Percentiles rank a stretch among this genome's conserved stretches.
phyloP scores from a whole-genome alignment of 2,113 vertebrate species.

The Genyomyrus donnyi region DNA sequence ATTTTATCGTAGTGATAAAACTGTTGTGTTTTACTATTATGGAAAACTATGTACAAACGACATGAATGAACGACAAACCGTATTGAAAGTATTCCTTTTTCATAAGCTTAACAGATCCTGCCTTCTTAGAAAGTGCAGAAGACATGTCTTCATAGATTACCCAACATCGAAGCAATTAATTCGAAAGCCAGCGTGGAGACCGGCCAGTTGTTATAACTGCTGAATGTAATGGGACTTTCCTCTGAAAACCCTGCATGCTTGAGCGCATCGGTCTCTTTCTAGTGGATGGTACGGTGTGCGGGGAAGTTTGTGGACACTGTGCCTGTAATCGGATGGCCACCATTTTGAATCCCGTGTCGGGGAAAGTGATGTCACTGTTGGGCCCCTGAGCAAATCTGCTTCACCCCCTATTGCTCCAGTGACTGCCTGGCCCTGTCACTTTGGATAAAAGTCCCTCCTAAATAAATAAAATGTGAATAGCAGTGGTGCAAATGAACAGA shows the following conservation, averaged over 20 bases:
- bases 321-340: not conserved
- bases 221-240: conserved; percentile 26
- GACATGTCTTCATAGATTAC: conserved; percentile 32
- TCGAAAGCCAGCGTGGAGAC: conserved; percentile 13
- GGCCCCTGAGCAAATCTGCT: not conserved
- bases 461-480: not conserved
- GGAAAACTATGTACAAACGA: not conserved
- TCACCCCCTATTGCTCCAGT: not conserved
- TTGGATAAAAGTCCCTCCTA: not conserved
- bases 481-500: not conserved
- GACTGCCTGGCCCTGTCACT: not conserved
- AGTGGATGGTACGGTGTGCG: not conserved
- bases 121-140: conserved; percentile 18
- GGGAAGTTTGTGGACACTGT: not conserved
- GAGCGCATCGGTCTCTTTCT: not conserved
- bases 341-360: not conserved
- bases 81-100: not conserved
- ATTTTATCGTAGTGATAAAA: not conserved
- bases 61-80: not conserved
- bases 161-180: conserved; percentile 31
- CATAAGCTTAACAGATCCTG: not conserved
- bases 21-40: not conserved
- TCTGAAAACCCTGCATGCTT: not conserved
- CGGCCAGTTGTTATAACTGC: conserved; percentile 21
- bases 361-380: not conserved